phyloP scores from a whole-genome alignment of 2,797 vertebrate genomes.

The Rhinoraja longicauda region DNA sequence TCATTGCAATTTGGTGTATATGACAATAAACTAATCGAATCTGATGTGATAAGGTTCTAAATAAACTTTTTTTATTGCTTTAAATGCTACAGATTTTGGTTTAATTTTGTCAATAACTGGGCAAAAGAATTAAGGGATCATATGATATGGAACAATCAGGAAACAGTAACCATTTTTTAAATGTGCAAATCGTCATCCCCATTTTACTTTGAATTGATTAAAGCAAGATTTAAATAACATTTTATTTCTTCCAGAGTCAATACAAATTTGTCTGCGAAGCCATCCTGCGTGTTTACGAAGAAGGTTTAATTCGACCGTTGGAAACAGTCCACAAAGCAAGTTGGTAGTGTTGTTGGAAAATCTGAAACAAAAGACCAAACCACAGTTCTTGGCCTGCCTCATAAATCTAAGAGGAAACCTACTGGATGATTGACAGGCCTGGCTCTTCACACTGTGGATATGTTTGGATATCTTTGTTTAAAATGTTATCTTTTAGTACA shows the following conservation, averaged over 20 bases:
- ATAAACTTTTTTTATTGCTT: neutral
- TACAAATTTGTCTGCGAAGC: constrained; percentile 97
- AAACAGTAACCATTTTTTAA: neutral
- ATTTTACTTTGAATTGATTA: neutral
- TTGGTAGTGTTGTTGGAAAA: constrained; percentile 49
- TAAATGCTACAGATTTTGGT: neutral
- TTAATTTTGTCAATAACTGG: neutral
- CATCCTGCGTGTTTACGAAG: constrained; percentile 84
- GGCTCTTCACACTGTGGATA: constrained; percentile 56
- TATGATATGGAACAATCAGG: neutral
- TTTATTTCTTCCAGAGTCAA: constrained; percentile 73
- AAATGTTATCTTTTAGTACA: neutral
- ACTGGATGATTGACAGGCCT: constrained; percentile 46
- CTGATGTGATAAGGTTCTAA: too few relatives aligned
- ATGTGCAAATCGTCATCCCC: neutral
- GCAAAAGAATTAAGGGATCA: neutral
- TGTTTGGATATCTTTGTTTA: neutral
- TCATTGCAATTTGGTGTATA: too few relatives aligned
- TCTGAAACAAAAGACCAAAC: neutral
- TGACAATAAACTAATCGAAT: too few relatives aligned
- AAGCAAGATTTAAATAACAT: neutral
- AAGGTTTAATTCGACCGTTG: constrained; percentile 64
- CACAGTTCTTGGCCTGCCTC: neutral
- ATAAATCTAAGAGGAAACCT: neutral
- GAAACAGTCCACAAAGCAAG: constrained; percentile 63